Conservation (phyloP, 2,113 vertebrate species). For the Mohoua ochrocephala region DNA sequence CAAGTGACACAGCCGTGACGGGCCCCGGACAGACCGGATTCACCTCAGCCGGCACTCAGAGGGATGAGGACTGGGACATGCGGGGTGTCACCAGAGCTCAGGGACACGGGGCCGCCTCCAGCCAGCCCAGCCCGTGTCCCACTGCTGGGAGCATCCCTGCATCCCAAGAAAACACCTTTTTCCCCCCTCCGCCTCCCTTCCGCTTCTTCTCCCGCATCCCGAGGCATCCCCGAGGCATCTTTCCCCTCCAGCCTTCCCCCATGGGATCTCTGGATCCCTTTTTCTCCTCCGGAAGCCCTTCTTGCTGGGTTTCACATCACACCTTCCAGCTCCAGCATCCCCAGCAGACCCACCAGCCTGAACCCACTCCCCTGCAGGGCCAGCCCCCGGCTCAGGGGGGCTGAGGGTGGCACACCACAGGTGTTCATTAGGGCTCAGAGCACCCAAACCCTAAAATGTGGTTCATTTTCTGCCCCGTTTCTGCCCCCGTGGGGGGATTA, state of each 20-base stretch:
- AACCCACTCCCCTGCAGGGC: accelerated
- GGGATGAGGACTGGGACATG: neutral
- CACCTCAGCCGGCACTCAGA: accelerated
- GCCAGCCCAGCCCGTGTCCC: accelerated
- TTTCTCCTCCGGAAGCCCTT: neutral
- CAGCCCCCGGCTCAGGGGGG: accelerated
- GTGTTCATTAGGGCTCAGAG: neutral
- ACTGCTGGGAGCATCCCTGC: neutral
- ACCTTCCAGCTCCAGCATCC: neutral
- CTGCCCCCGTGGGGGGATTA: accelerated
- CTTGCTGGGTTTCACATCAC: neutral
- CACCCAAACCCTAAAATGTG: neutral
- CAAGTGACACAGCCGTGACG: neutral
- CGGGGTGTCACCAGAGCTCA: neutral
- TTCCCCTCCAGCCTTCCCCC: neutral
- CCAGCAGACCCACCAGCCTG: neutral
- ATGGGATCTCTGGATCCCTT: neutral
- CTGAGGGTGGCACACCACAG: neutral
- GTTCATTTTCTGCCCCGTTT: neutral
- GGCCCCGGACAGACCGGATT: accelerated
- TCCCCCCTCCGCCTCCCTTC: neutral
- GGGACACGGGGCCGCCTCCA: accelerated
- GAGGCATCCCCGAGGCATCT: neutral
- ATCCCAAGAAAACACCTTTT: neutral
- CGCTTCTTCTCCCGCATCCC: neutral